Evolutionary conservation across 2,888 invertebrate genomes (phyloP), one percentile per base, ranked within the genome.

Genomic region (Microctonus brassicae): DNA sequence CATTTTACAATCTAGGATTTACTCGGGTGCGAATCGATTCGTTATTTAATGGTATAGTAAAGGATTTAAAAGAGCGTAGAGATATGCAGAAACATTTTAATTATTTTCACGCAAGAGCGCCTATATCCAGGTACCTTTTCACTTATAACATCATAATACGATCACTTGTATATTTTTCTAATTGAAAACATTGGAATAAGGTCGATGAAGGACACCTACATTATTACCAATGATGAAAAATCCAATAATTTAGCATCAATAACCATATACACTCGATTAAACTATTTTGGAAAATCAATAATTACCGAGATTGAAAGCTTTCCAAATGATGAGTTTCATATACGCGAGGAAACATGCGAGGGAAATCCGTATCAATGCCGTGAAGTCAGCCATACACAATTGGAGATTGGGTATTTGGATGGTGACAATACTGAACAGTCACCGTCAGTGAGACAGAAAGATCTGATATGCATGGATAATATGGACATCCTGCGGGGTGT

Each of bases 21-120:
- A 69, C 76, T 6, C 61, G 75, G 39, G 70, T 85, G 26, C 75
- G 70, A 29, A 77, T 84, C 57, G 79, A 82, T 69, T 73, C 79
- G 58, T 76, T 86, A 6, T 77, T 85, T 72, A 82, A 86, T 70
- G 78, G 80, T 4, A 84, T 86, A 62, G 78, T 82, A 69, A 78
- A 79, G 69, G 85, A 85, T 39, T 69, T 84, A 10, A 69, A 62
- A 13, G 76, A 81, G 29, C 80, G 83, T 11, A 76, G 79, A 24
- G 78, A 80, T 42, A 79, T 83, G 22, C 76, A 69, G 11, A 76
- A 77, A 53, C 77, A 81, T 68, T 76, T 81, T 22, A 78, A 75
- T 20, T 69, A 74, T 13, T 74, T 66, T 11, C 79, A 81, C 64
- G 73, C 80, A 39, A 77, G 80, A 6, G 80, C 83, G 60, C 84